A percentile compares a stretch with the other conserved stretches of the same genome.
phyloP scores from a whole-genome alignment of 2,113 vertebrate genomes.

The Agapornis roseicollis region DNA sequence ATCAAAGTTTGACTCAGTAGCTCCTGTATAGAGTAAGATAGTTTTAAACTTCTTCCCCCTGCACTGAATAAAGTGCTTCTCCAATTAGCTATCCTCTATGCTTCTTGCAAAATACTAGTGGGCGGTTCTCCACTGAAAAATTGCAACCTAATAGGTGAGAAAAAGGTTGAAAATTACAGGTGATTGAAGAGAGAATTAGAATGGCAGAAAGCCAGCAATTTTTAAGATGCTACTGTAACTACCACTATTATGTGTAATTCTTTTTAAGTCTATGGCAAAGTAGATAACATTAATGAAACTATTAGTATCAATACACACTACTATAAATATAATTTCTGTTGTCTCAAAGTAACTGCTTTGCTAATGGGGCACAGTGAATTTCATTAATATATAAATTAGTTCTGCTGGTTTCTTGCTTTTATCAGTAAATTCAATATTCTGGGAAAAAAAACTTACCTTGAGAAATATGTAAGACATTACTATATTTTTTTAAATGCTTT shows the following conservation, averaged over 20 bases:
- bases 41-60: neutral
- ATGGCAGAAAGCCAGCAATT: neutral
- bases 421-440: slow-evolving; percentile 11
- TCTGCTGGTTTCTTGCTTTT: neutral
- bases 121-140: neutral
- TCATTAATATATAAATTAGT: slow-evolving; percentile 34
- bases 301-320: neutral
- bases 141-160: neutral
- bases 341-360: neutral
- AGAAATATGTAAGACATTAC: neutral
- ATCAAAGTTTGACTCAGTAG: neutral
- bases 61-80: neutral
- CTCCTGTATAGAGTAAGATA: neutral
- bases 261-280: neutral
- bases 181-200: neutral
- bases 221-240: neutral
- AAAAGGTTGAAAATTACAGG: neutral
- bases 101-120: neutral
- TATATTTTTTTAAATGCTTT: neutral
- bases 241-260: neutral
- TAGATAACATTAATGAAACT: neutral
- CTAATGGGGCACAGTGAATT: neutral
- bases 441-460: neutral
- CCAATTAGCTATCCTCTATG: neutral
- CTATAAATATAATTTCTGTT: neutral